Evolutionary conservation across 2,888 invertebrate species (phyloP), one percentile per base, ranked within the genome.

Genomic region (Orthosia cruda): DNA sequence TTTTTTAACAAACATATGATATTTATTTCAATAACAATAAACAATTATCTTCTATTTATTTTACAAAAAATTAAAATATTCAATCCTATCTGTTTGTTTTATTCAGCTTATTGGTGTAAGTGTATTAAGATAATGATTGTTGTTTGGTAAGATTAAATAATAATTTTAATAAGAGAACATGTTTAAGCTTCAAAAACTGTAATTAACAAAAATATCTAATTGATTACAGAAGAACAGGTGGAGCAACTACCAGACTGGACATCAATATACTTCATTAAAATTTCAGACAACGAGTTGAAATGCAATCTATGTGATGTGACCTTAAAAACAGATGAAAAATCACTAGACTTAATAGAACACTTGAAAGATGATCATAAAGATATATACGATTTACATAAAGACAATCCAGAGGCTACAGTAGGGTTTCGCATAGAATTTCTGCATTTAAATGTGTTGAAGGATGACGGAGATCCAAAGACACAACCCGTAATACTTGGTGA

Each of bases 341-440:
- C 93, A 0, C 45, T 86, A 3, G 89, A 91, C 26, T 86, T 94
- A 2, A 54, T 94, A 5, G 84, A 92, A 0, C 96, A 96, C 74
- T 90, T 96, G 59, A 90, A 92, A 81, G 58, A 62, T 2, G 77
- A 73, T 0, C 96, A 96, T 67, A 93, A 91, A 67, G 96, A 95
- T 65, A 91, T 96, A 3, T 92, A 93, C 47, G 93, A 95, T 0
- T 88, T 96, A 0, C 96, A 96, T 62, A 96, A 95, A 78, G 93
- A 93, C n/a, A 94, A 93, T 74, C 91, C 93, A 0, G 94, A 95
- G 32, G 91, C 93, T 11, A 91, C 92, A 0, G 93, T 95, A 0
- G 95, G 96, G 4, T 96, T 95, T 77, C 95, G 93, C 61, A 96
- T 96, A 49, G 96, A 96, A 80, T 96, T 96, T 77, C 88, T 96